phyloP scores from a whole-genome alignment of 2,888 invertebrate species.

The Baccha elongata region DNA sequence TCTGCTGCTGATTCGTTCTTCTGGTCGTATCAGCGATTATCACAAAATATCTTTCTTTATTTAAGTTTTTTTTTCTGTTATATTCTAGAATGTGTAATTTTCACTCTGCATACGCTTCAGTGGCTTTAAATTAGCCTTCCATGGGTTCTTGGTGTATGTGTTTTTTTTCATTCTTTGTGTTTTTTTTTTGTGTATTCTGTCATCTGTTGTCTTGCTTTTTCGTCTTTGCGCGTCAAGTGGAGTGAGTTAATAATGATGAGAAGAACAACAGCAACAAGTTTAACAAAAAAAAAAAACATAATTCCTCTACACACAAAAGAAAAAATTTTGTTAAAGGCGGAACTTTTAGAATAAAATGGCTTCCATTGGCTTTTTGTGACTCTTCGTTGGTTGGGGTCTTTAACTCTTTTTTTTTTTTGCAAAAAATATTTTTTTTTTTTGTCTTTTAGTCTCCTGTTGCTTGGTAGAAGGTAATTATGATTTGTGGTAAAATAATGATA shows the following conservation, averaged over 20 bases:
- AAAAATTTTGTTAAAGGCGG: constrained; percentile 59
- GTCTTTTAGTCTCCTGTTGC: constrained; percentile 13
- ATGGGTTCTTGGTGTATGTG: constrained; percentile 38
- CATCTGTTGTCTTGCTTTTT: constrained; percentile 71
- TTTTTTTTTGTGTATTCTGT: constrained; percentile 45
- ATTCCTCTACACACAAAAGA: constrained; percentile 22
- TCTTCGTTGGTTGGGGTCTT: constrained; percentile 64
- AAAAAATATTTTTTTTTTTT: constrained; percentile 20
- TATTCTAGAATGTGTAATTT: constrained; percentile 60
- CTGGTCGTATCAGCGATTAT: constrained; percentile 66
- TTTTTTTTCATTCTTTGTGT: constrained; percentile 8
- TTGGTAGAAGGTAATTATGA: constrained; percentile 75
- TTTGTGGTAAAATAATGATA: constrained; percentile 75
- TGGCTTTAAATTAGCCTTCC: constrained; percentile 69
- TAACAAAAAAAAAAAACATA: constrained; percentile 15
- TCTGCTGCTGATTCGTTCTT: constrained; percentile 61
- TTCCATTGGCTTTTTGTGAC: constrained; percentile 69
- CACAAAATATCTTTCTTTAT: constrained; percentile 43
- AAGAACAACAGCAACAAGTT: constrained; percentile 39
- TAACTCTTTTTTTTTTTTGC: constrained; percentile 26
- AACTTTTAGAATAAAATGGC: constrained; percentile 71
- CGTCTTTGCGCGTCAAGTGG: constrained; percentile 62
- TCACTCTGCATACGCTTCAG: constrained; percentile 73
- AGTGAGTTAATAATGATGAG: constrained; percentile 72
- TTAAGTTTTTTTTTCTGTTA: constrained; percentile 14